Percentiles rank a stretch among this genome's conserved stretches.
Evolutionary conservation across 2,888 invertebrate genomes (phyloP).

Genomic region (Eurois occulta): DNA sequence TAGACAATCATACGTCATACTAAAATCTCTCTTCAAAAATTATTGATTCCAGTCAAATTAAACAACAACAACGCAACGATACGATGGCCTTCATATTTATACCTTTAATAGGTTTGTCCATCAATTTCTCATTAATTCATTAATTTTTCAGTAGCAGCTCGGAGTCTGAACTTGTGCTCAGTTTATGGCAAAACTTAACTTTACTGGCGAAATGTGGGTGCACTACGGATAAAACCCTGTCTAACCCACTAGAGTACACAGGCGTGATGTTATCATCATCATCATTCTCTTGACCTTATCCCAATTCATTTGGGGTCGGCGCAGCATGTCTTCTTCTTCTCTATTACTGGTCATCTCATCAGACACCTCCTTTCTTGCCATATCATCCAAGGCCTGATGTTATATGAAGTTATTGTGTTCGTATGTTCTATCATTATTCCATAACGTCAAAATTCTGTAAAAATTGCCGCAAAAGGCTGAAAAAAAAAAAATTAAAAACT

Average conservation of each 20-base stretch:
- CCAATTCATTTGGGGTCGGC: too few species aligned
- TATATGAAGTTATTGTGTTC: too few species aligned
- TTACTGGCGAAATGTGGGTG: neutral
- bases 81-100: neutral
- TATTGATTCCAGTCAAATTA: neutral
- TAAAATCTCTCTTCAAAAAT: too few species aligned
- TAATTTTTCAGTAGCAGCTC: neutral
- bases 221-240: neutral
- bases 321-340: too few species aligned
- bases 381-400: too few species aligned
- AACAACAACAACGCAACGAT: neutral
- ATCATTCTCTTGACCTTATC: too few species aligned
- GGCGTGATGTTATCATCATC: too few species aligned
- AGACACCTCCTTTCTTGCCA: too few species aligned
- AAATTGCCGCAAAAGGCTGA: neutral
- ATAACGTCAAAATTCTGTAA: neutral
- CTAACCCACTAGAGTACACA: neutral
- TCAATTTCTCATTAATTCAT: neutral
- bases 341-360: too few species aligned
- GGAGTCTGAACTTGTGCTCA: neutral
- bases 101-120: neutral
- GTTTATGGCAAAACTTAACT: neutral
- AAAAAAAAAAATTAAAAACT: too few species aligned
- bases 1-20: too few species aligned
- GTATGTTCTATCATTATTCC: neutral